Conservation (phyloP, 2,797 vertebrate species). For the Poeciliopsis gracilis region DNA sequence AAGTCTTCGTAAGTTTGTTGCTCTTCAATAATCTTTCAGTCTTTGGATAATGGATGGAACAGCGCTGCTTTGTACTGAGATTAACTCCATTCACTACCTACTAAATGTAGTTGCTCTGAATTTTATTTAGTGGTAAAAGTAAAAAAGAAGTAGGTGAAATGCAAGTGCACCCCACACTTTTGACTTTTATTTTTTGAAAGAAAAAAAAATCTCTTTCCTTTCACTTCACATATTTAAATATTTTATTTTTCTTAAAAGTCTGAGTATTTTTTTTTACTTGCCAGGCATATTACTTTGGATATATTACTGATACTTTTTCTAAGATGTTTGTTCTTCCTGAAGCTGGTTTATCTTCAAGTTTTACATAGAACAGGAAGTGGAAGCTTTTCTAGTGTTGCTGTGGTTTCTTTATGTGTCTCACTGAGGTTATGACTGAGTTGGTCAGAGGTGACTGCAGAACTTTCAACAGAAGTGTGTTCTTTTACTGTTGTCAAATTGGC, state of each 20-base stretch:
- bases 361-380: neutral
- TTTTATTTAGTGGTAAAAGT: neutral
- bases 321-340: neutral
- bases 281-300: neutral
- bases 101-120: neutral
- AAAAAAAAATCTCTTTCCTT: neutral
- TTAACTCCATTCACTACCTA: neutral
- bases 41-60: neutral
- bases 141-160: neutral
- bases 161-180: neutral
- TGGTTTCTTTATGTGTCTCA: neutral
- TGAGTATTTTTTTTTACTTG: too few species aligned
- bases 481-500: neutral
- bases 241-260: neutral
- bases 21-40: neutral
- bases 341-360: neutral
- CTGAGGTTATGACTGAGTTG: neutral
- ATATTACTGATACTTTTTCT: neutral
- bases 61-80: neutral
- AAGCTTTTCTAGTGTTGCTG: neutral
- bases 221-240: neutral
- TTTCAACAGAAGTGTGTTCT: neutral
- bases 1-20: neutral
- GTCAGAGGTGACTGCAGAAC: constrained; percentile 22
- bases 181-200: neutral